phyloP scores from a whole-genome alignment of 2,113 vertebrate species.

The Thamnophis sirtalis region DNA sequence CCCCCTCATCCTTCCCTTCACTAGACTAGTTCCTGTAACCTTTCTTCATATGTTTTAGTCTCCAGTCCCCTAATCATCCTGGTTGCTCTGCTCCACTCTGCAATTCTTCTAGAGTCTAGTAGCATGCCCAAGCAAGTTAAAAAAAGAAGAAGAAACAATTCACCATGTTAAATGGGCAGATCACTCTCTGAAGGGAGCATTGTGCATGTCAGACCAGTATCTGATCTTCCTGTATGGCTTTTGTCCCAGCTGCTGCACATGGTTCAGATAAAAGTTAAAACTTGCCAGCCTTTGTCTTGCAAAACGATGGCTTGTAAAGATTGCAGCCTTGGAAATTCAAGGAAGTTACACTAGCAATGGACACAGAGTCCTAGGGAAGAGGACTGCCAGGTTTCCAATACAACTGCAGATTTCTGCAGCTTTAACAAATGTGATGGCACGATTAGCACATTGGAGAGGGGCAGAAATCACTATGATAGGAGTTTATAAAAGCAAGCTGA shows the following conservation, averaged over 20 bases:
- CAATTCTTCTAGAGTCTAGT: no score
- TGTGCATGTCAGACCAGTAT: not conserved
- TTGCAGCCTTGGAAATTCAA: not conserved
- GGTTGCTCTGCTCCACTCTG: no score
- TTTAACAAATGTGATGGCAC: not conserved
- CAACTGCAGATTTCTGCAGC: not conserved
- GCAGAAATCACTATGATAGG: not conserved
- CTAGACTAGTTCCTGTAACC: no score
- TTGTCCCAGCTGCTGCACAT: not conserved
- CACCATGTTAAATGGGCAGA: not conserved
- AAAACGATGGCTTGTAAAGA: not conserved
- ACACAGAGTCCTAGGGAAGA: not conserved
- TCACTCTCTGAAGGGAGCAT: not conserved
- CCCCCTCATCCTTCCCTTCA: no score
- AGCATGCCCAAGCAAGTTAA: not conserved
- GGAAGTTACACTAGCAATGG: not conserved
- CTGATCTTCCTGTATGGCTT: not conserved
- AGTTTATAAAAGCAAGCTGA: not conserved
- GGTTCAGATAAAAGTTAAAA: not conserved
- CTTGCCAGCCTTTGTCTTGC: no score
- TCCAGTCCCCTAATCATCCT: no score
- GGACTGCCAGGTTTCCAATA: not conserved
- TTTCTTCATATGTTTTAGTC: no score
- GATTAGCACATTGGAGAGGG: not conserved
- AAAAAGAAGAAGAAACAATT: not conserved